Evolutionary conservation across 2,113 vertebrate species (phyloP), one percentile per base, ranked within the genome.

Genomic region (Neogobius melanostomus): DNA sequence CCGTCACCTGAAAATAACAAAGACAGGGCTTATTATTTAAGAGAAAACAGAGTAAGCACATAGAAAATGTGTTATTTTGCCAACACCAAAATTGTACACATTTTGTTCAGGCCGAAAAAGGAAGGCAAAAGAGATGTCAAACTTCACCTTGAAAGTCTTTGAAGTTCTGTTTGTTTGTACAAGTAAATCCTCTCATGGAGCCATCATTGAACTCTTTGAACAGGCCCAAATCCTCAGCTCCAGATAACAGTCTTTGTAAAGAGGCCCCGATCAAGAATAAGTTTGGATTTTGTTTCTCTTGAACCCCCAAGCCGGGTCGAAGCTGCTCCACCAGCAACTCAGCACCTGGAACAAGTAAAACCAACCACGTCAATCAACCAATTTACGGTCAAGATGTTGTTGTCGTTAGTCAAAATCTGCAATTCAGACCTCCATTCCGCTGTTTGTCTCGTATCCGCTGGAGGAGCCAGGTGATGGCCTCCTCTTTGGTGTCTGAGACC

Each of bases 151-250:
- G 72, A 76, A 95, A 99, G 71, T 92, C 90, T 90, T 90, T 96
- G 76, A 98, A 99, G 83, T 88, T 93, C 53, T 95, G 91, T 50
- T 94, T 93, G 75, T 94, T 96, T 65, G 88, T 81, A 6, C 91
- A 95, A 0, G 95, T 96, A 82, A 99, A 99, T 71, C 86, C 84
- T 66, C 95, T 93, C 96, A 99, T 98, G 67, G 96, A 93, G 11
- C 91, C 93, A 57, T 99, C 97, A 1, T 48, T 85, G 79, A 94
- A 96, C 80, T 98, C 95, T 77, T 97, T 98, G 48, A 99, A 96
- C 80, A 99, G 88, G 3, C 97, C 96, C 43, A 95, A 82, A 0
- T 93, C 85, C 80, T 99, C 98, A 6, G 98, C 97, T 28, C 97
- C 98, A 44, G 90, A 87, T 15, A 99, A 88, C 49, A 99, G 72